Evolutionary conservation across 1,140 invertebrate genomes (phyloP).

Genomic region (Drosophila varians): DNA sequence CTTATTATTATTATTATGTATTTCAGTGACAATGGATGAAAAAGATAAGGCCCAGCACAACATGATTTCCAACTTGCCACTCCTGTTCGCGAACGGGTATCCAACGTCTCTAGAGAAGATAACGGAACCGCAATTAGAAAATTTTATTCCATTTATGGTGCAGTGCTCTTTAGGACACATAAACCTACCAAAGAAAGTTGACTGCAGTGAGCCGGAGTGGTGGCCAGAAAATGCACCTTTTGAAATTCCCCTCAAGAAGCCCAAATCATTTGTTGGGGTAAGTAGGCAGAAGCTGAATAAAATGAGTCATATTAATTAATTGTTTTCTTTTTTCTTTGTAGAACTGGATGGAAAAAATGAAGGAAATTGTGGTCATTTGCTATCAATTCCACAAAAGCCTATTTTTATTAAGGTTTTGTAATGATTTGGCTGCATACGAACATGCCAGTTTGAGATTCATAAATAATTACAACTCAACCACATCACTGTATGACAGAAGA

Average conservation of each 20-base stretch:
- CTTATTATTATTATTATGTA: neutral
- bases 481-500: conserved; percentile 87
- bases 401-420: conserved; percentile 89
- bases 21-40: conserved; percentile 73
- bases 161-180: conserved; percentile 89
- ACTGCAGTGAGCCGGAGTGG: conserved; percentile 86
- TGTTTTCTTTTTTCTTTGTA: conserved; percentile 50
- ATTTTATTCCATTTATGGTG: conserved; percentile 90
- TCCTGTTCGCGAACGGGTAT: conserved; percentile 88
- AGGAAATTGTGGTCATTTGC: conserved; percentile 88
- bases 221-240: conserved; percentile 88
- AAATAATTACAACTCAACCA: conserved; percentile 89
- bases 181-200: conserved; percentile 84
- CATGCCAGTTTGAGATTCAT: conserved; percentile 87
- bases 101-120: conserved; percentile 88
- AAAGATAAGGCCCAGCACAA: conserved; percentile 77
- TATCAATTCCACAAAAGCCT: conserved; percentile 89
- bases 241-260: conserved; percentile 86
- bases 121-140: conserved; percentile 86
- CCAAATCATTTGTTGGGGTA: conserved; percentile 84
- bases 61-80: conserved; percentile 86
- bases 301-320: too few species aligned
- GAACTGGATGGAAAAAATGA: conserved; percentile 87
- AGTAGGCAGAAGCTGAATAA: too few species aligned
- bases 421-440: conserved; percentile 87